These are phyloP conservation scores for Xestia ashworthii DNA, from an alignment of 2,888 invertebrate genomes.

Conservation along the genomic window DNA sequence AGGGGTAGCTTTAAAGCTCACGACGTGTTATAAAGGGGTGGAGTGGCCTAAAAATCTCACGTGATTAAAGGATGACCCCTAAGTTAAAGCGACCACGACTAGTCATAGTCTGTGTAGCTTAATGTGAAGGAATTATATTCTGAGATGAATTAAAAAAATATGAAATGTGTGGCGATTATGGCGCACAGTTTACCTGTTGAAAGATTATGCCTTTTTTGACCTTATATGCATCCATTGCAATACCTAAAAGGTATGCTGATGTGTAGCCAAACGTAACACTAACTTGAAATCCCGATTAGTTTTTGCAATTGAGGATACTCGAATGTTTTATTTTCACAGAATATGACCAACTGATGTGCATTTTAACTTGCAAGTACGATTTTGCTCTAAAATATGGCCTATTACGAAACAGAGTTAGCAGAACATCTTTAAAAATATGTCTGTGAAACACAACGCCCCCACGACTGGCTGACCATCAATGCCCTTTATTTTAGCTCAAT, in stretches of 20 bases:
- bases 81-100: not conserved
- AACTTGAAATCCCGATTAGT: not conserved
- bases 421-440: constrained; percentile 75
- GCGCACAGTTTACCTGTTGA: not conserved
- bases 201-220: not conserved
- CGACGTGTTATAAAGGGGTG: too few relatives aligned
- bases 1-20: too few relatives aligned
- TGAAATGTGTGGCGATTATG: not conserved
- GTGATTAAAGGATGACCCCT: too few relatives aligned
- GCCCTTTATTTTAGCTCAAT: constrained; percentile 83
- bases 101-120: not conserved
- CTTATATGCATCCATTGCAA: not conserved
- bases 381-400: constrained; percentile 60
- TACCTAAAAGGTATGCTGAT: not conserved
- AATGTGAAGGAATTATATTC: not conserved
- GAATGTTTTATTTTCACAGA: not conserved
- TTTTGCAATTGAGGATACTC: not conserved
- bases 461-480: constrained; percentile 62
- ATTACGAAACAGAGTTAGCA: constrained; percentile 37
- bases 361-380: not conserved
- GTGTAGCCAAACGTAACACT: not conserved
- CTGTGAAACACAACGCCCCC: constrained; percentile 80
- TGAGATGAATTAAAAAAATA: not conserved
- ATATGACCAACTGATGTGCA: not conserved
- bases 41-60: too few relatives aligned